phyloP scores from a whole-genome alignment of 30 jellyfish, hydroid and myxozoan genomes.

The Rhopilema esculentum region DNA sequence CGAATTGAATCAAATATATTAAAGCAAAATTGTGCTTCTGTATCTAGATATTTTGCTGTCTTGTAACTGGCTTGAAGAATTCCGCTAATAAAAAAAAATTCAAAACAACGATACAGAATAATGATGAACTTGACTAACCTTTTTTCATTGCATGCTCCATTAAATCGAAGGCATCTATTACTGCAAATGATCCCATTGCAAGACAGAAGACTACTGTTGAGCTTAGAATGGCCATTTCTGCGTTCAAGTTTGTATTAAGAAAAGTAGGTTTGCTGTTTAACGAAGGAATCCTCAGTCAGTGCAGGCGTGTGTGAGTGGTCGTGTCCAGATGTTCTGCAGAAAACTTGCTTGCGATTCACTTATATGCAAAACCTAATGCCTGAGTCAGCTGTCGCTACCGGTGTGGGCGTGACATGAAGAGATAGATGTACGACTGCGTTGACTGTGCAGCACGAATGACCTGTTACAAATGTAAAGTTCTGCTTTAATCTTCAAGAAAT shows the following conservation, averaged over 20 bases:
- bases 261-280: neutral
- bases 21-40: no score
- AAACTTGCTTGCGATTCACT: neutral
- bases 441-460: conserved; percentile 3
- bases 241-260: neutral
- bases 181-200: neutral
- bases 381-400: conserved; percentile 39
- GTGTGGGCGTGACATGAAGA: conserved; percentile 60
- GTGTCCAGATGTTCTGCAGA: neutral
- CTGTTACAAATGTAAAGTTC: conserved; percentile 17
- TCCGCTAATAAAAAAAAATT: no score
- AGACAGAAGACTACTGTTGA: neutral
- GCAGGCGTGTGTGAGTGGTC: neutral
- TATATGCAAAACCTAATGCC: neutral
- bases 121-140: neutral
- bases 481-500: conserved; percentile 11
- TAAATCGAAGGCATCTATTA: neutral
- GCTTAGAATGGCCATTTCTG: neutral
- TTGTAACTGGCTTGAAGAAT: no score
- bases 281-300: neutral
- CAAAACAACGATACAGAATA: no score
- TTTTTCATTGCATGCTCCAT: neutral
- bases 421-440: neutral
- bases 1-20: no score
- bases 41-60: no score